phyloP scores from a whole-genome alignment of 92 coral and sea anemone genomes.

The Bergia sp. region DNA sequence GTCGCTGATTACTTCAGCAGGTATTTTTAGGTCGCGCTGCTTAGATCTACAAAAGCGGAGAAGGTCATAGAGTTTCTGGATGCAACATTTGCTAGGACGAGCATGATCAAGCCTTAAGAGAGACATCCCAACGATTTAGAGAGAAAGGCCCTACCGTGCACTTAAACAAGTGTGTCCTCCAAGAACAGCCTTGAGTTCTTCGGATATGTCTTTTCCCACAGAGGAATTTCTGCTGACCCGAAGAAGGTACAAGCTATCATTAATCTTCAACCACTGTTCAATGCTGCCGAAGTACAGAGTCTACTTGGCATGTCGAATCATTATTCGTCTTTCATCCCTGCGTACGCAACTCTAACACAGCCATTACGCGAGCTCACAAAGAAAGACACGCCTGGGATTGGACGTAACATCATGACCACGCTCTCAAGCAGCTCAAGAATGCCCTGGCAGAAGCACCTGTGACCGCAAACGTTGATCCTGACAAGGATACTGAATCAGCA shows the following conservation, averaged over 20 bases:
- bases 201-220: constrained; percentile 40
- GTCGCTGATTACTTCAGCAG: constrained; percentile 42
- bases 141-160: constrained; percentile 42
- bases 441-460: too few relatives aligned
- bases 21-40: constrained; percentile 40
- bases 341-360: constrained; percentile 36
- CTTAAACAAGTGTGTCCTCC: constrained; percentile 26
- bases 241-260: constrained; percentile 19
- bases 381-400: constrained; percentile 22
- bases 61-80: background rate
- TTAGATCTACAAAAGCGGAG: background rate
- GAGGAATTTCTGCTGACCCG: constrained; percentile 52
- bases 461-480: too few relatives aligned
- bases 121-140: background rate
- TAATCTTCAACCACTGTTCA: too few relatives aligned
- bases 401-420: background rate
- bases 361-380: constrained; percentile 37
- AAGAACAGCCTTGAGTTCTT: constrained; percentile 41
- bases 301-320: constrained; percentile 37
- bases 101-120: constrained; percentile 22
- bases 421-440: too few relatives aligned
- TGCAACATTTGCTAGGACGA: constrained; percentile 22
- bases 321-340: constrained; percentile 43
- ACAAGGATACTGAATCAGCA: too few relatives aligned
- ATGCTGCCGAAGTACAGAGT: too few relatives aligned